These are phyloP conservation scores for Gnathonemus echidnorhynchus DNA, from an alignment of 2,113 vertebrate genomes.

Conservation along the genomic window DNA sequence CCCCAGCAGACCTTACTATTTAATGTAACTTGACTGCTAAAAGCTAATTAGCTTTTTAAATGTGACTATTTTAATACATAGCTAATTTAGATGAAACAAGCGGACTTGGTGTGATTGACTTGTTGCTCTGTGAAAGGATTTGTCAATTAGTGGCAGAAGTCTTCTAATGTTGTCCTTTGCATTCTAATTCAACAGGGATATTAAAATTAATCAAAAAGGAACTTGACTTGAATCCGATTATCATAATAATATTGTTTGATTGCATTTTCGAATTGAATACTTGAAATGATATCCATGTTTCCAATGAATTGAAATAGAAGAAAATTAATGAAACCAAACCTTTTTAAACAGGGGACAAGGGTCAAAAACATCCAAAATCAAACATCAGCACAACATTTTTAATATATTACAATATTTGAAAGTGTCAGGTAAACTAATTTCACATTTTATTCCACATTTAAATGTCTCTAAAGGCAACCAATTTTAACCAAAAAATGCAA, in stretches of 20 bases:
- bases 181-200: not conserved
- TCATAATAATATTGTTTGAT: not conserved
- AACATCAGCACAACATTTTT: not conserved
- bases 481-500: not conserved
- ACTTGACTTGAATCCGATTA: not conserved
- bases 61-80: slow-evolving; percentile 51
- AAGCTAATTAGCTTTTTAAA: slow-evolving; percentile 64
- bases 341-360: not conserved
- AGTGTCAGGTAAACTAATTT: not conserved
- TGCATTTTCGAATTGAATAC: not conserved
- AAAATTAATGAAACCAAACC: not conserved
- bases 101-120: slow-evolving; percentile 44
- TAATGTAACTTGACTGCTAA: slow-evolving; percentile 54
- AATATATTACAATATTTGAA: not conserved
- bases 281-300: not conserved
- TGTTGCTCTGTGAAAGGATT: slow-evolving; percentile 39
- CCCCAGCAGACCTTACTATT: slow-evolving; percentile 36
- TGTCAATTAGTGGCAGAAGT: slow-evolving; percentile 22
- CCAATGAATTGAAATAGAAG: not conserved
- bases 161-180: not conserved
- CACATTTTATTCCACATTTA: not conserved
- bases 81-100: slow-evolving; percentile 52
- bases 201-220: slow-evolving; percentile 16
- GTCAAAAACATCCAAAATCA: not conserved
- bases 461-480: not conserved